Evolutionary conservation across 2,797 vertebrate genomes (phyloP), one percentile per base, ranked within the genome.

Genomic region (Cottoperca gobio): DNA sequence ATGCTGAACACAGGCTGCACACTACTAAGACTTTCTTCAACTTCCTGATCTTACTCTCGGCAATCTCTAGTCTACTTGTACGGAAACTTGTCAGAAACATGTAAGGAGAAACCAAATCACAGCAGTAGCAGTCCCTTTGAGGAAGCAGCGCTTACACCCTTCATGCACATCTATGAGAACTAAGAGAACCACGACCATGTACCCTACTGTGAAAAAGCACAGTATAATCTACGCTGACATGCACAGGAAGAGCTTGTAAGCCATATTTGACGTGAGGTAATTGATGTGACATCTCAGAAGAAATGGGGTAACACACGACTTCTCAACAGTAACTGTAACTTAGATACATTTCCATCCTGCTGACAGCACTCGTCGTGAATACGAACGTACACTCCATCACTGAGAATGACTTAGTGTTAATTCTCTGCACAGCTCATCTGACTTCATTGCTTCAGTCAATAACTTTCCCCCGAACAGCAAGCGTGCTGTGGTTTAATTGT

Each of bases 381-480:
- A 9, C 45, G 1, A 61, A 39, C 35, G 24, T 28, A 28, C 59
- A 58, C 60, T 69, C 53, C 42, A 71, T 81, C 53, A 73, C 16
- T 19, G 21, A 24, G 33, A 66, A 8, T 23, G 40, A 45, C 40
- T 16, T 45, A 5, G 24, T 14, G 40, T 42, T 72, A 42, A 14
- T 68, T 53, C 39, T 66, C 42, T 39, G 9, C 16, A 12, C 46
- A 28, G 73, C 54, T 61, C 70, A 61, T 69, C 52, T n/a, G 45
- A 46, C 49, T 82, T 63, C 52, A 76, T 61, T 67, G 50, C 61
- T 61, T 45, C 49, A 45, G 70, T 85, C 67, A 39, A 70, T 74
- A 74, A 68, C 55, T 39, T 79, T 40, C 31, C 26, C 23, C 28
- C n/a, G 5, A 13, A 62, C 35, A 50, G 60, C 35, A 28, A 68